Evolutionary conservation across 2,797 vertebrate species (phyloP).

Genomic region (Chaunax sp.): DNA sequence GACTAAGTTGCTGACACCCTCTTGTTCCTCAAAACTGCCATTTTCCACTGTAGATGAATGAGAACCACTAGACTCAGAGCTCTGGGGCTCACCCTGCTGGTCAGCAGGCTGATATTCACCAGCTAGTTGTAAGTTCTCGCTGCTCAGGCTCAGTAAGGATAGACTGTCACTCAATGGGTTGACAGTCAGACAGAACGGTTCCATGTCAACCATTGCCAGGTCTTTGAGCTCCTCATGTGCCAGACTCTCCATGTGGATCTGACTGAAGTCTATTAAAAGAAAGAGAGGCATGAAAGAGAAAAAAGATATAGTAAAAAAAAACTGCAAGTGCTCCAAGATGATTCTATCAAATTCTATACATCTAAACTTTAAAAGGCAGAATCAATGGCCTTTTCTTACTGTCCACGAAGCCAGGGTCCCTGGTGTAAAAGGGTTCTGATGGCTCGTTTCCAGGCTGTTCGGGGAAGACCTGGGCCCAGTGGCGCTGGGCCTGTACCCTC

Average conservation of each 20-base stretch:
- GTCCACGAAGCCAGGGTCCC: slow-evolving; percentile 86
- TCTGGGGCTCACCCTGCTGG: slow-evolving; percentile 90
- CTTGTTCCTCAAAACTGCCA: slow-evolving; percentile 92
- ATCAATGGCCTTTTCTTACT: slow-evolving; percentile 77
- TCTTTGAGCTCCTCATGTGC: slow-evolving; percentile 82
- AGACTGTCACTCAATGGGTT: slow-evolving; percentile 96
- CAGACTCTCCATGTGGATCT: slow-evolving; percentile 77
- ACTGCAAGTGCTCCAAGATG: not conserved
- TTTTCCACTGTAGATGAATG: slow-evolving; percentile 92
- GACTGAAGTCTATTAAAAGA: slow-evolving; percentile 79
- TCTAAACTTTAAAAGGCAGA: not conserved
- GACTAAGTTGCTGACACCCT: slow-evolving; percentile 75
- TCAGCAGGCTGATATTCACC: slow-evolving; percentile 90
- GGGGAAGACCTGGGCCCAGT: slow-evolving; percentile 87
- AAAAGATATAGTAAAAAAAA: not conserved
- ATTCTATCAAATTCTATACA: no score
- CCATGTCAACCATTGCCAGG: slow-evolving; percentile 91
- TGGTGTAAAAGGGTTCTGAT: slow-evolving; percentile 78
- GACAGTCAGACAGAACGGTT: slow-evolving; percentile 96
- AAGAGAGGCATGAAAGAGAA: slow-evolving; percentile 2
- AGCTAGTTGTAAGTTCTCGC: slow-evolving; percentile 93
- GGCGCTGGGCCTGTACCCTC: slow-evolving; percentile 93
- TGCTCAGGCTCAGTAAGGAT: slow-evolving; percentile 96
- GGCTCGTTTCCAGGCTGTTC: slow-evolving; percentile 81
- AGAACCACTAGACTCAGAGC: slow-evolving; percentile 93